Evolutionary conservation across 1,140 invertebrate genomes (phyloP).

Genomic region (Papilio polyxenes): DNA sequence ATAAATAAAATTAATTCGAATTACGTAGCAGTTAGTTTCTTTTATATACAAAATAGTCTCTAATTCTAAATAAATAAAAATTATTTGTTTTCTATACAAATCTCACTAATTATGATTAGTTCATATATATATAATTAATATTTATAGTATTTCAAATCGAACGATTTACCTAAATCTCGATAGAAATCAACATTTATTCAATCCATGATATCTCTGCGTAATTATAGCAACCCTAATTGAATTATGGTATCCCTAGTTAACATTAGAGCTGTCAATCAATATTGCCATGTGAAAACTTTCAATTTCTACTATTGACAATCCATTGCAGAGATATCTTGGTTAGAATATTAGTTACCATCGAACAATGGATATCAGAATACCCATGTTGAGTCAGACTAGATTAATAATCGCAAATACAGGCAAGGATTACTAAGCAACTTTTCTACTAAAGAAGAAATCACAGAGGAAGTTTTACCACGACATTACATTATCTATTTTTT

Average conservation of each 20-base stretch:
- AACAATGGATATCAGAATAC: slow-evolving; percentile 28
- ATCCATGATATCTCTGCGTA: neutral
- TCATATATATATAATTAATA: slow-evolving; percentile 14
- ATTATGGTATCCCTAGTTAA: neutral
- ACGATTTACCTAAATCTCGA: neutral
- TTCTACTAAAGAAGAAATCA: slow-evolving; percentile 36
- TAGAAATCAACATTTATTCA: neutral
- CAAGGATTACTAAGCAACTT: slow-evolving; percentile 63
- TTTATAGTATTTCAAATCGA: neutral
- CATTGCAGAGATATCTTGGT: neutral
- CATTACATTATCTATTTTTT: slow-evolving; percentile 14
- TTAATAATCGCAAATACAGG: slow-evolving; percentile 70
- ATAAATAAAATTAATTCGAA: slow-evolving; percentile 26
- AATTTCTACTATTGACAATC: neutral
- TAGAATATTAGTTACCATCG: slow-evolving; percentile 7
- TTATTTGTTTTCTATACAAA: slow-evolving; percentile 34
- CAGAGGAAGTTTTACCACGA: slow-evolving; percentile 32
- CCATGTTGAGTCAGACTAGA: slow-evolving; percentile 64
- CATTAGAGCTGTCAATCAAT: neutral
- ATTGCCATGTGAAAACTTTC: neutral
- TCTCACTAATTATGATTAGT: slow-evolving; percentile 33
- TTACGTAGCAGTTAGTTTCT: slow-evolving; percentile 23
- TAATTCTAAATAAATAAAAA: slow-evolving; percentile 30
- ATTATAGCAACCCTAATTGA: neutral
- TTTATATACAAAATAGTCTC: slow-evolving; percentile 37